Evolutionary conservation across 2,113 vertebrate genomes (phyloP), one percentile per base, ranked within the genome.

Genomic region (Australoheros scitulus): DNA sequence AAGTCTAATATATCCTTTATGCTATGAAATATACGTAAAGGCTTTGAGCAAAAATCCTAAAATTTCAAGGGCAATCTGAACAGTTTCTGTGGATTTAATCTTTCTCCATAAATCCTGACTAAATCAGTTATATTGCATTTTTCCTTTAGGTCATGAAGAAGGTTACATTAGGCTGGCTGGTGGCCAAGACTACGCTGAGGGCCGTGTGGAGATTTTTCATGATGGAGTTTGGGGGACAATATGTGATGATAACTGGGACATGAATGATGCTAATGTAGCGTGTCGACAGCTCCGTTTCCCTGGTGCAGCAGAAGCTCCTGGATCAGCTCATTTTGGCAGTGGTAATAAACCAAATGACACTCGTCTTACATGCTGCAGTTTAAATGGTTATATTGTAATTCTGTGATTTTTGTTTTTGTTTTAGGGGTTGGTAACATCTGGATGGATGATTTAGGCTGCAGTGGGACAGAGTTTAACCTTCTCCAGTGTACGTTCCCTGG

Each of bases 201-300:
- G 88, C 4, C 83, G 88, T 11, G 77, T 90, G 47, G 88, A 90
- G 55, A 70, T 90, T 77, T 87, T 88, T 78, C 60, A 88, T 34
- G 4, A 78, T 22, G 83, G 88, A 43, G 22, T 10, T 57, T 90
- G 86, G 88, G 88, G 86, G 29, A 88, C 83, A 5, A 47, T 90
- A 52, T 90, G 88, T 2, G 74, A 90, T 17, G 86, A 85, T 17
- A 2, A 0, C 1, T 90, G 86, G 83, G 80, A 78, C 64, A 70
- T 87, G 5, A 57, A 61, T 26, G 77, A 78, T 0, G 86, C 88
- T 41, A n/a, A 76, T 5, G 74, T 76, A 1, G 85, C 1, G 43
- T 90, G 88, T 68, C 83, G 4, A n/a, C 83, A 86, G 77, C 64
- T 88, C 7, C 0, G 3, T 43, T 83, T 78, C 60, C 6, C 43